Evolutionary conservation across 2,888 invertebrate genomes (phyloP), one percentile per base, ranked within the genome.

Genomic region (Lithophane socia): DNA sequence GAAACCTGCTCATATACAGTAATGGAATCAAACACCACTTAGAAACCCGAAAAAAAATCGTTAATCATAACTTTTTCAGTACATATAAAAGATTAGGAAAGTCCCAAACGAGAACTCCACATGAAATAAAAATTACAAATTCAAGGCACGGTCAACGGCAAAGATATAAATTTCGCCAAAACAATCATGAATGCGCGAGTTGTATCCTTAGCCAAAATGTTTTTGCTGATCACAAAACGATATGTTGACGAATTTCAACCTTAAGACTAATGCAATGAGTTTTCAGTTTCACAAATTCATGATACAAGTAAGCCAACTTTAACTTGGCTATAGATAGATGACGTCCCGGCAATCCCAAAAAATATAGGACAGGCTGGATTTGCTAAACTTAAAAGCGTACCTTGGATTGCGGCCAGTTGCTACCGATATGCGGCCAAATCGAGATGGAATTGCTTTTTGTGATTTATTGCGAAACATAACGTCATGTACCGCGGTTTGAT

Each of bases 71-170:
- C 86, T 86, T 89, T 88, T 87, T 79, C 86, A 69, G 79, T 18
- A 72, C 61, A 75, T 29, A 84, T 81, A 88, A 89, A 90, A 89
- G 78, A 90, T 90, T 90, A 89, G 84, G 83, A 86, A 90, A 90
- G 86, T 89, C 88, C 70, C 89, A 88, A 90, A 89, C 88, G 87
- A 91, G 86, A 89, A 88, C 87, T 88, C 89, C 89, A 89, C 87
- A 88, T 90, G 87, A 92, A 92, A 91, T 91, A 88, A 86, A 92
- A 92, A 93, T 93, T 93, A 93, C 90, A 91, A 91, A 93, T 93
- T 93, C 94, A 90, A 90, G 88, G 82, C 93, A 93, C 92, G 92
- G 87, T 87, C 89, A 83, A 87, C 87, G 87, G 79, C 68, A 80
- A 77, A 86, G 89, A 91, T 88, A 94, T 93, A 94, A 93, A 94